These are phyloP conservation scores for Litocranius walleri DNA, from an alignment of 2,113 vertebrate genomes.

Conservation along the genomic window DNA sequence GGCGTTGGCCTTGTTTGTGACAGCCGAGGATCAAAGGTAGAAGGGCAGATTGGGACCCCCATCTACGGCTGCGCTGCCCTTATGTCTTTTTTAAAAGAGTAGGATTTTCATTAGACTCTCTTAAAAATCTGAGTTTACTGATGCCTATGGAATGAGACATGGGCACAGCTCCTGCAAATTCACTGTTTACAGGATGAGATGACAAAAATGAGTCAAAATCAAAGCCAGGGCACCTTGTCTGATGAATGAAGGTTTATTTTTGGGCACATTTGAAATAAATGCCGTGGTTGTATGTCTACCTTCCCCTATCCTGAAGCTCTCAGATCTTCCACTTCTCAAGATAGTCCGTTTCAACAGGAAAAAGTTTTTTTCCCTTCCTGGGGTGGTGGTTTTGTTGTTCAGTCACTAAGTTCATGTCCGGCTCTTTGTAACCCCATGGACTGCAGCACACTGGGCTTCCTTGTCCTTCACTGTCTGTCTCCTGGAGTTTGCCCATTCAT, in stretches of 20 bases:
- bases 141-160: neutral
- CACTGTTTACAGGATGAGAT: neutral
- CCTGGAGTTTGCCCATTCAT: neutral
- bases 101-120: neutral
- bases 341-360: neutral
- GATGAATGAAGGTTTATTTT: neutral
- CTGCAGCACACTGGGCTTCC: neutral
- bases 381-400: neutral
- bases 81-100: neutral
- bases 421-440: neutral
- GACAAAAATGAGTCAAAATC: neutral
- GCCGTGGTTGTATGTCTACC: neutral
- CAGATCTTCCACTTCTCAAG: neutral
- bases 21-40: neutral
- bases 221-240: neutral
- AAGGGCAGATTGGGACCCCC: neutral
- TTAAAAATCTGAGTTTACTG: neutral
- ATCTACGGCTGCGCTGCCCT: accelerated
- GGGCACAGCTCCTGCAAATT: neutral
- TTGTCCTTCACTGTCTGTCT: neutral
- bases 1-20: neutral
- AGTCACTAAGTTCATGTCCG: neutral
- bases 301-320: neutral
- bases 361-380: neutral
- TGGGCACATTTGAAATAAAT: neutral